Evolutionary conservation across 2,113 vertebrate species (phyloP), one percentile per base, ranked within the genome.

Genomic region (Forbesichthys papilliferus): DNA sequence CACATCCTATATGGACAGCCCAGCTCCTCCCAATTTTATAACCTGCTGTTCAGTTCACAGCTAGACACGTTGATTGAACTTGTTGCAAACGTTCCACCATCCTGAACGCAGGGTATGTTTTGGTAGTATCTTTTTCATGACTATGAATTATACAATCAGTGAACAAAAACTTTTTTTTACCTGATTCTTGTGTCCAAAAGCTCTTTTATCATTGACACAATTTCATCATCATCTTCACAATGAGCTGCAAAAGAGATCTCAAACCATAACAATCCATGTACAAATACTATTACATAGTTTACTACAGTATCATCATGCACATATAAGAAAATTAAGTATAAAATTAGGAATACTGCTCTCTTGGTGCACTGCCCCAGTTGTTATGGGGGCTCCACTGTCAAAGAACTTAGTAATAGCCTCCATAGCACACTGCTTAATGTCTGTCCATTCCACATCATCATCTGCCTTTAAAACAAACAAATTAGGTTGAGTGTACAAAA

Each of bases 151-250:
- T 42, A 42, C 36, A 42, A 42, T 42, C 11, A 14, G n/a, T 18
- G 16, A 46, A 4, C 11, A 14, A 34, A 49, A 33, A 51, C 12
- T 3, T 59, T 53, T 78, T 47, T 42, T 11, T 88, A 93, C 93
- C 93, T 92, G 78, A 94, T 93, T 73, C 93, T 84, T 62, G 83
- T 93, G 70, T 94, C 92, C 74, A 94, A 76, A 72, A 94, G 92
- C 76, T 94, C 93, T 68, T 94, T 94, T 76, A 94, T 94, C 84
- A 94, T 91, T 5, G 84, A 89, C n/a, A 94, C 92, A 79, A 93
- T 68, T 9, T 94, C 93, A 80, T 94, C 93, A 77, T 94, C 93
- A 69, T 93, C 93, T 77, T 94, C 93, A 66, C 84, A 90, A 47
- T 74, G 11, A 85, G 81, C 93, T 94, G 48, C 10, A 82, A 59